Evolutionary conservation across 2,113 vertebrate species (phyloP).

Genomic region (Phylloscopus whistleri): DNA sequence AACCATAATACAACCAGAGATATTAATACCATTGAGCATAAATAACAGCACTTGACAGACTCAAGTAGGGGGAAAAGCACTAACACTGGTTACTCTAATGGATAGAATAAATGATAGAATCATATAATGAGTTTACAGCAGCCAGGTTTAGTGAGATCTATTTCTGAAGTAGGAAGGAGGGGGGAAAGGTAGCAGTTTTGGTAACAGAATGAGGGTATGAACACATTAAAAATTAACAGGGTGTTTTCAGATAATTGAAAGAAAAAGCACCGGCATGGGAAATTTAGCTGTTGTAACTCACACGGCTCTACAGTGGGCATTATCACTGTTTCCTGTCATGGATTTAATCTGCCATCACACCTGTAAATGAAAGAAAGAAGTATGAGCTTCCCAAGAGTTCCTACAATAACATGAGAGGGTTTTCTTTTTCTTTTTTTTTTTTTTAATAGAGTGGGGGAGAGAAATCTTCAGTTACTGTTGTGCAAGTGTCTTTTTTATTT

Average conservation of each 20-base stretch:
- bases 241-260: slow-evolving; percentile 55
- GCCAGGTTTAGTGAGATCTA: slow-evolving; percentile 36
- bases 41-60: slow-evolving; percentile 63
- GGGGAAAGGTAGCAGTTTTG: background rate
- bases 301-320: background rate
- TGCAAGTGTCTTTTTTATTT: slow-evolving; percentile 21
- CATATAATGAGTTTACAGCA: slow-evolving; percentile 34
- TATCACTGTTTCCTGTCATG: background rate
- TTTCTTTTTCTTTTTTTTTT: background rate
- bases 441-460: background rate
- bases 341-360: slow-evolving; percentile 12
- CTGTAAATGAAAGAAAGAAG: background rate
- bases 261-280: background rate
- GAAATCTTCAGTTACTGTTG: background rate
- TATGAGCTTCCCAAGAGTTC: slow-evolving; percentile 25
- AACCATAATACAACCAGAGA: slow-evolving; percentile 6
- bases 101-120: slow-evolving; percentile 34
- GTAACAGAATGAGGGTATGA: background rate
- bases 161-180: slow-evolving; percentile 17
- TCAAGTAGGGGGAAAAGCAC: slow-evolving; percentile 17
- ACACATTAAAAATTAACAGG: slow-evolving; percentile 50
- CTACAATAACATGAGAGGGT: slow-evolving; percentile 2
- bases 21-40: slow-evolving; percentile 59
- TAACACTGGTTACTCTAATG: slow-evolving; percentile 38
- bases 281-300: slow-evolving; percentile 18